Conservation (phyloP, 1,140 invertebrate species). For the Drosophila ohnishii region DNA sequence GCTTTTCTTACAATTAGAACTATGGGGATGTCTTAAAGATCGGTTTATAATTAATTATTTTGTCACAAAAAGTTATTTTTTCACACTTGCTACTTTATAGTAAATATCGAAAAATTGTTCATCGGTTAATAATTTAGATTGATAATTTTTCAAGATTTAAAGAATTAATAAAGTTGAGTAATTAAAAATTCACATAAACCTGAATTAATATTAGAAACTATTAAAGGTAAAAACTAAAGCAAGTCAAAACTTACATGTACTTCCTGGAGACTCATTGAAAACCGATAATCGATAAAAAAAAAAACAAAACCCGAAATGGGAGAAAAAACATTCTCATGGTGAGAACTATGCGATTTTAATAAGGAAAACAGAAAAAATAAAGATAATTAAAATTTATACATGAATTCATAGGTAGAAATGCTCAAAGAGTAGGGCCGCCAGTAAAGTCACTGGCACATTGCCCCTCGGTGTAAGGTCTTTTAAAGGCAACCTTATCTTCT, state of each 20-base stretch:
- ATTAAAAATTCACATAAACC: neutral
- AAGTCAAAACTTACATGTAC: slow-evolving; percentile 3
- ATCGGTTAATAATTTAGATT: neutral
- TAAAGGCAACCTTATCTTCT: neutral
- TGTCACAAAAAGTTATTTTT: neutral
- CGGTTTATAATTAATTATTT: neutral
- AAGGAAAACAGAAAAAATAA: too few relatives aligned
- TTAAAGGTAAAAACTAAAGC: neutral
- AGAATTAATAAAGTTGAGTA: neutral
- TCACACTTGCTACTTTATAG: neutral
- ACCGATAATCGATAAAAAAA: neutral
- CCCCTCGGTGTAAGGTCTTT: neutral
- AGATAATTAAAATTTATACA: neutral
- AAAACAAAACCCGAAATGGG: neutral
- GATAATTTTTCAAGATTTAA: neutral
- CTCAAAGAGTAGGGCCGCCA: neutral
- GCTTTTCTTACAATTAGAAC: neutral
- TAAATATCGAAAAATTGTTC: too few relatives aligned
- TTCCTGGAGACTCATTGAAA: neutral
- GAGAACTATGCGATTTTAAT: neutral
- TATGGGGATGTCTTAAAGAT: neutral
- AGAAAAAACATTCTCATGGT: neutral
- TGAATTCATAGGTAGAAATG: neutral
- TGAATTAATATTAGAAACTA: neutral
- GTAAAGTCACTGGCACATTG: neutral